Percentiles rank a stretch among this genome's conserved stretches.
These are phyloP conservation scores for Caenorhabditis afra DNA, from an alignment of 2,888 invertebrate genomes.

Conservation along the genomic window DNA sequence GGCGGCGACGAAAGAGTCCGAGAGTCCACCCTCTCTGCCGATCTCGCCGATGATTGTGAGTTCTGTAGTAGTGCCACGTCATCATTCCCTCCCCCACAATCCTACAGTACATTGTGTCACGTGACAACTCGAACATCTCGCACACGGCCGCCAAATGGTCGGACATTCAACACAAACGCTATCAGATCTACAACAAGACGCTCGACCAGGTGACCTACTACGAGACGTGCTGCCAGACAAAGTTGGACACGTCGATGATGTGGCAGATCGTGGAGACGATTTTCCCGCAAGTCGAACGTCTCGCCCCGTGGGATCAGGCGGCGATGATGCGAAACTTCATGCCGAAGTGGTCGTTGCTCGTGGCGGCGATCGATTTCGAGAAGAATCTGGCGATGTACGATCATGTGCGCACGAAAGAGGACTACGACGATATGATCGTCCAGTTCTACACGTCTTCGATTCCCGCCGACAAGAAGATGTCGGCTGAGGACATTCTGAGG, in stretches of 20 bases:
- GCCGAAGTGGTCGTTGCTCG: constrained; percentile 24
- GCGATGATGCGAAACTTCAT: constrained; percentile 18
- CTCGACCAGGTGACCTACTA: constrained; percentile 2
- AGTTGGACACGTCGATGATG: constrained; percentile 1
- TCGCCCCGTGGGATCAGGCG: neutral
- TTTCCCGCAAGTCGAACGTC: constrained; percentile 6
- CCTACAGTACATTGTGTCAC: neutral
- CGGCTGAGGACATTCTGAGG: neutral
- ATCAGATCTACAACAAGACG: neutral
- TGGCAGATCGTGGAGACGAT: neutral
- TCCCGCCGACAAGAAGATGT: neutral
- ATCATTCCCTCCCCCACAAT: no score
- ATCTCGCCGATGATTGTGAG: constrained; percentile 9
- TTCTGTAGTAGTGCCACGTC: no score
- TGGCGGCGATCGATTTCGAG: constrained; percentile 4
- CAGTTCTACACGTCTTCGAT: neutral
- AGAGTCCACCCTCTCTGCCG: constrained; percentile 18
- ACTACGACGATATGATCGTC: neutral
- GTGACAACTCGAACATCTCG: neutral
- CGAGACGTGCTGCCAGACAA: neutral
- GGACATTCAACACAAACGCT: neutral
- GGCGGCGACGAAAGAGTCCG: neutral
- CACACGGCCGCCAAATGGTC: neutral
- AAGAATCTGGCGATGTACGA: neutral
- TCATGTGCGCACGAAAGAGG: neutral